These are phyloP conservation scores for Lithophane leautieri DNA, from an alignment of 2,888 invertebrate genomes.

Conservation along the genomic window DNA sequence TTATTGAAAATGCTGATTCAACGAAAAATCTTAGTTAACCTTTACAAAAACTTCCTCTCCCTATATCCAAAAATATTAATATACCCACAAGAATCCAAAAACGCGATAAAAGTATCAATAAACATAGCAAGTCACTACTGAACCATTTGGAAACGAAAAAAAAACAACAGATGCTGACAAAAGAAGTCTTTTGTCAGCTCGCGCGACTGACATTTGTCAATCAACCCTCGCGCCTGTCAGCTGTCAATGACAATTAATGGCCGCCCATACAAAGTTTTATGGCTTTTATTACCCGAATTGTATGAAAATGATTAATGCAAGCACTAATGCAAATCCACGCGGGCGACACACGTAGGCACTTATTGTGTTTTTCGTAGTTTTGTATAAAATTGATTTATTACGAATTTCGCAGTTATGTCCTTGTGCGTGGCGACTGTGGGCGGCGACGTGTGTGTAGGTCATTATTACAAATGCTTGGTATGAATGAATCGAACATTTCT, in stretches of 20 bases:
- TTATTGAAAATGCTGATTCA: constrained; percentile 20
- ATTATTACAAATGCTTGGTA: constrained; percentile 26
- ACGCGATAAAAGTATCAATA: constrained; percentile 61
- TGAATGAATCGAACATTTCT: constrained; percentile 19
- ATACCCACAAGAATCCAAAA: constrained; percentile 48
- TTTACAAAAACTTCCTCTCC: constrained; percentile 26
- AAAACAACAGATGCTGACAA: constrained; percentile 67
- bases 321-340: constrained; percentile 89
- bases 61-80: constrained; percentile 41
- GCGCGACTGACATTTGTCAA: constrained; percentile 88
- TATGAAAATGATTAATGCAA: constrained; percentile 89
- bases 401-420: constrained; percentile 76
- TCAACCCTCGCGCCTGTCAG: constrained; percentile 86
- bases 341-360: constrained; percentile 79
- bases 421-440: constrained; percentile 78
- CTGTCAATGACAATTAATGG: constrained; percentile 90
- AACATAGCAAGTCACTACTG: constrained; percentile 68
- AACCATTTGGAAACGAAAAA: constrained; percentile 63
- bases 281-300: constrained; percentile 87
- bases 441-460: constrained; percentile 60
- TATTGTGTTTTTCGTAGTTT: constrained; percentile 82
- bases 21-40: not conserved
- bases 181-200: constrained; percentile 70
- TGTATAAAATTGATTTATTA: constrained; percentile 88
- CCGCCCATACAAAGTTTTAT: constrained; percentile 88